phyloP scores from a whole-genome alignment of 2,797 vertebrate genomes.

The Basileuterus tristriatus region DNA sequence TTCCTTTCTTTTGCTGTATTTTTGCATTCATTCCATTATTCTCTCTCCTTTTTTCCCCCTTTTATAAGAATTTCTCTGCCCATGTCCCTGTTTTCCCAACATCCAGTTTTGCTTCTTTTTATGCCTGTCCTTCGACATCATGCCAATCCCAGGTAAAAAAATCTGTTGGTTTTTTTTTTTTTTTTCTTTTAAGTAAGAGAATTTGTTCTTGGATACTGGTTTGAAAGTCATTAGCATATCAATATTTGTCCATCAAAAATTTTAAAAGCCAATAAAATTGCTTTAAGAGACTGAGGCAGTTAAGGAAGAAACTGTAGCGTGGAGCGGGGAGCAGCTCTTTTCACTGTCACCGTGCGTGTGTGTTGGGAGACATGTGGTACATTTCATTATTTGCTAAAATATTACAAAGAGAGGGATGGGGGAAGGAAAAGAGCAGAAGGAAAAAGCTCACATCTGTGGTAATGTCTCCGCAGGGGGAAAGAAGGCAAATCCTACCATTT shows the following conservation, averaged over 20 bases:
- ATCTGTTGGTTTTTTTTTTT: not conserved
- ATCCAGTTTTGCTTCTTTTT: not conserved
- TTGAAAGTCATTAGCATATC: not conserved
- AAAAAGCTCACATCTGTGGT: constrained; percentile 34
- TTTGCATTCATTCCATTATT: constrained; percentile 4
- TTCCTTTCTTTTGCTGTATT: constrained; percentile 45
- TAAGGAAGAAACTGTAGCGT: not conserved
- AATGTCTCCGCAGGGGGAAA: constrained; percentile 6
- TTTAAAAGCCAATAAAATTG: not conserved
- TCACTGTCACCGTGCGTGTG: not conserved
- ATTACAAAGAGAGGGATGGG: not conserved
- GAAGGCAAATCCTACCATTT: constrained; percentile 56
- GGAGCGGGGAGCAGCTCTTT: not conserved
- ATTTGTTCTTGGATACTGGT: not conserved
- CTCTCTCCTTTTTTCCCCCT: not conserved
- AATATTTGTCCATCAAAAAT: not conserved
- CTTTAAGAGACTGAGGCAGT: not conserved
- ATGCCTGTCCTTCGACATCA: not conserved
- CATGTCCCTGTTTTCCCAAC: not conserved
- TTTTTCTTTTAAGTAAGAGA: not conserved
- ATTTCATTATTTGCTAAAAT: constrained; percentile 35
- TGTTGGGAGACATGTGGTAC: not conserved
- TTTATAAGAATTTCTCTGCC: not conserved
- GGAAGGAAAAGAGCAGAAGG: constrained; percentile 12
- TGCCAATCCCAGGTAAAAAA: not conserved